Evolutionary conservation across 2,113 vertebrate species (phyloP).

Genomic region (Psittacus erithacus): DNA sequence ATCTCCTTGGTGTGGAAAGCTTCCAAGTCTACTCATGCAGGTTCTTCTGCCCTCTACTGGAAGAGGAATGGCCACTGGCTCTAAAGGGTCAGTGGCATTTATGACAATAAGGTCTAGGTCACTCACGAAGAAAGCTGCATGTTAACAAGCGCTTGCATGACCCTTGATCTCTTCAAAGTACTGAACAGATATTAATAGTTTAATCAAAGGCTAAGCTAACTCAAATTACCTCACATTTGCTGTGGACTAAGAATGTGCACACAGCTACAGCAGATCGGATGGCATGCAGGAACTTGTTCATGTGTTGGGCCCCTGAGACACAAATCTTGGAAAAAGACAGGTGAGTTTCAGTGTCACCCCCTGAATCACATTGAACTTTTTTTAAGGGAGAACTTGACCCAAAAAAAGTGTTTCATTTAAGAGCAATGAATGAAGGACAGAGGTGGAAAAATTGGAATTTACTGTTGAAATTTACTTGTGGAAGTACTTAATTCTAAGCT

Average conservation of each 20-base stretch:
- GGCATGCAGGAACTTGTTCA: slow-evolving; percentile 31
- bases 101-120: neutral
- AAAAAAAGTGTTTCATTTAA: neutral
- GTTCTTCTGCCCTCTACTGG: neutral
- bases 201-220: slow-evolving; percentile 67
- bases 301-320: slow-evolving; percentile 10
- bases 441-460: neutral
- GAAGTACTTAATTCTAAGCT: neutral
- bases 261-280: slow-evolving; percentile 39
- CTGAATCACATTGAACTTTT: neutral
- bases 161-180: slow-evolving; percentile 39
- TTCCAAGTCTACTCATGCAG: neutral
- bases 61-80: neutral
- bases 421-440: neutral
- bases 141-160: neutral
- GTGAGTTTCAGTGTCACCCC: slow-evolving; percentile 26
- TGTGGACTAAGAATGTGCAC: slow-evolving; percentile 44
- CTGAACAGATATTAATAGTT: slow-evolving; percentile 65
- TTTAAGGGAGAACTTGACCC: neutral
- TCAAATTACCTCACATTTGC: slow-evolving; percentile 68
- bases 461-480: neutral
- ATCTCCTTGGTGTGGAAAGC: neutral
- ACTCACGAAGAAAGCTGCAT: neutral
- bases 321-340: slow-evolving; percentile 65
- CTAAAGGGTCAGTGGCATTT: neutral